phyloP scores from a whole-genome alignment of 2,888 invertebrate species.

The Microctonus aethiopoides region DNA sequence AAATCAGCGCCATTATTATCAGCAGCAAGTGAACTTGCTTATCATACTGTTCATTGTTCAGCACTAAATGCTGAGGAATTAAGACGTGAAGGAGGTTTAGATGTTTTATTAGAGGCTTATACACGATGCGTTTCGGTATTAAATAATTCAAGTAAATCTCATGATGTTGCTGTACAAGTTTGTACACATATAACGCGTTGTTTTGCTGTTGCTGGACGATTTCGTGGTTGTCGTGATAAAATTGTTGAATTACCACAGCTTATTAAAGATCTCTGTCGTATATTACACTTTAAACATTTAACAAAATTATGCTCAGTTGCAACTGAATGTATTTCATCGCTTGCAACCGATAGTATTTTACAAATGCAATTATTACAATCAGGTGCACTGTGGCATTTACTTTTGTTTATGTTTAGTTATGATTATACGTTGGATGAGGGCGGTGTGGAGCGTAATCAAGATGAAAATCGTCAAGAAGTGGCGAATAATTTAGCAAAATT shows the following conservation, averaged over 20 bases:
- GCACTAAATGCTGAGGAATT: constrained; percentile 98
- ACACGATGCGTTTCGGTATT: constrained; percentile 94
- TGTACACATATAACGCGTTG: constrained; percentile 92
- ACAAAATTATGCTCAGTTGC: constrained; percentile 87
- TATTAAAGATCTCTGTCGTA: constrained; percentile 85
- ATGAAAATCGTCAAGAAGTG: constrained; percentile 90
- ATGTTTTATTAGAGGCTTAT: constrained; percentile 89
- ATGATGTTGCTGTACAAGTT: constrained; percentile 88
- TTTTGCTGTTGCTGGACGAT: constrained; percentile 95
- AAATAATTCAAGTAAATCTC: constrained; percentile 79
- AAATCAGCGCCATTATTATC: constrained; percentile 85
- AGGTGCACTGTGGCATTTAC: constrained; percentile 91
- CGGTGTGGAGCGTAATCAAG: constrained; percentile 86
- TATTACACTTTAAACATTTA: constrained; percentile 89
- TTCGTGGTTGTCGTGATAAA: constrained; percentile 88
- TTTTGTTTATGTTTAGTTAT: constrained; percentile 91
- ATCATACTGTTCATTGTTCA: constrained; percentile 96
- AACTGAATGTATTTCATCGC: constrained; percentile 88
- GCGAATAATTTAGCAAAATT: constrained; percentile 93
- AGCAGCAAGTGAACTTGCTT: constrained; percentile 93
- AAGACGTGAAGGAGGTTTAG: constrained; percentile 91
- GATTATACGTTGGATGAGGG: constrained; percentile 98
- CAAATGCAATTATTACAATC: constrained; percentile 86
- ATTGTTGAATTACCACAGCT: constrained; percentile 90
- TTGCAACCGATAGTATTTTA: constrained; percentile 86